Evolutionary conservation across 2,888 invertebrate genomes (phyloP), one percentile per base, ranked within the genome.

Genomic region (Embidobia sp.): DNA sequence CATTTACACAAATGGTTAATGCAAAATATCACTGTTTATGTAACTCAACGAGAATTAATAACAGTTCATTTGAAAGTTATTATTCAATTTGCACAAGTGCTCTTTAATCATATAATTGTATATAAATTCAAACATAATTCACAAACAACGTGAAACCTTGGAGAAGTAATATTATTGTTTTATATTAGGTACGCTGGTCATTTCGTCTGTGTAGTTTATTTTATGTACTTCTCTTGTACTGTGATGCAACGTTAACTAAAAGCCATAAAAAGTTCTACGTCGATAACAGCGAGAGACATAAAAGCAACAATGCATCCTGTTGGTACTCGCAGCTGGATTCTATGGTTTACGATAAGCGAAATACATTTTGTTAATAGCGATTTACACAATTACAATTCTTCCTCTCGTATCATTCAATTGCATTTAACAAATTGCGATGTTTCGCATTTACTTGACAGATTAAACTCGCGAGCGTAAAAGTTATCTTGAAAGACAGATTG

Each of bases 341-440:
- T 61, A 74, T 59, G 53, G 61, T 74, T 67, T 74, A 74, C 74
- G 67, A 74, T 67, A 67, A 74, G 42, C 74, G 46, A 66, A 74
- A 74, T 74, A 55, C 51, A 51, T 66, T 74, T 53, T 53, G 63
- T 74, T 74, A 74, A 66, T 66, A 59, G 73, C 42, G 35, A 59
- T 59, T 66, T 42, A 51, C 44, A 35, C 51, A 59, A 74, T 74
- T 59, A 66, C 66, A 74, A 53, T 59, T 61, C 33, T 44, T 48
- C 15, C 8, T 19, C 55, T 16, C 46, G 15, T 44, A 27, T 27
- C 33, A 46, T 37, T 37, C 75, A 29, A 64, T 48, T 48, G 33
- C 51, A 59, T 53, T 59, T 63, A 55, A 72, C 55, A 48, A 49
- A 69, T 42, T 40, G 48, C 40, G 27, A 49, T 33, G 16, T 40